Evolutionary conservation across 2,888 invertebrate species (phyloP), one percentile per base, ranked within the genome.

Genomic region (Hemaris fuciformis): DNA sequence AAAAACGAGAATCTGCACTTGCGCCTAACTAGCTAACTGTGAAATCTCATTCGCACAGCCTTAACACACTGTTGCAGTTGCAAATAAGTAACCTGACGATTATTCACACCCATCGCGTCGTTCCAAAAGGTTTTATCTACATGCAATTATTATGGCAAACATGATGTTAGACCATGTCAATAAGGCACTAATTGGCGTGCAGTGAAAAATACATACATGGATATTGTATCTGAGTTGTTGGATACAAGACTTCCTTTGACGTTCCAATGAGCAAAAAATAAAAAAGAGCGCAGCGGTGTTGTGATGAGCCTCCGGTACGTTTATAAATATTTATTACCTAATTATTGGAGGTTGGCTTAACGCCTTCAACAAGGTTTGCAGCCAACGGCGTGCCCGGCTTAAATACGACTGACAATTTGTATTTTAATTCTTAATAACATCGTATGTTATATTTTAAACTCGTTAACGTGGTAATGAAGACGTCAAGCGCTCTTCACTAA

Each of bases 241-340:
- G 62, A 67, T 72, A 70, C 66, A 75, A 69, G 69, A 71, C 74
- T 69, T 78, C 76, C 75, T 84, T 83, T 83, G 83, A 81, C 77
- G 80, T 76, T 73, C 69, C 70, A 75, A 76, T 76, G 70, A 73
- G 78, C 72, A 76, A 80, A 81, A 79, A 79, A 76, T 71, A 74
- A 66, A 71, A 73, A 75, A 71, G 69, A 72, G 68, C 71, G 74
- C 74, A 76, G 67, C 70, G 73, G 71, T 74, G 75, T 73, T 74
- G 74, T 83, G 85, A 85, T 82, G 85, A 81, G 81, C 77, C 75
- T 71, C 72, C 77, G 77, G 81, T 75, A 69, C 80, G 79, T 85
- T 88, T 89, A 89, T 90, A 90, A 91, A 91, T 91, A 90, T 91
- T 90, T 89, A 91, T 89, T 85, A 84, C 85, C 87, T 85, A 84